Evolutionary conservation across 2,797 vertebrate genomes (phyloP).

Genomic region (Manis crassicaudata): DNA sequence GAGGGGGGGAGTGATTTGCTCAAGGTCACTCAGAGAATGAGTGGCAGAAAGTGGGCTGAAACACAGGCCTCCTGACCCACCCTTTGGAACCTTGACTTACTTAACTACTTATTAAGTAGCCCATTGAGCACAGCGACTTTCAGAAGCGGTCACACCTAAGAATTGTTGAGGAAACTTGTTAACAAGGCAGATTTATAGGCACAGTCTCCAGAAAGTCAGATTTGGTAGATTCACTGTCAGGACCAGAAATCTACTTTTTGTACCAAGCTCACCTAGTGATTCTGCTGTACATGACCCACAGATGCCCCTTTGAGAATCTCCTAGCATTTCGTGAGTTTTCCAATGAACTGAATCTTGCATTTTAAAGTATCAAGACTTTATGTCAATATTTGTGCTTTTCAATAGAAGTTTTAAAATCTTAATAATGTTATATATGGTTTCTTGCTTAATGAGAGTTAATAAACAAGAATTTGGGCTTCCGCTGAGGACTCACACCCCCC

Average conservation of each 20-base stretch:
- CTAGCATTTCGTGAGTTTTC: background rate
- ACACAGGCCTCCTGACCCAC: background rate
- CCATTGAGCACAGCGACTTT: background rate
- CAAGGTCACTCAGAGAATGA: background rate
- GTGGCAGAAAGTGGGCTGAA: background rate
- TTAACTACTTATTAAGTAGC: background rate
- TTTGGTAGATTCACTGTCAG: background rate
- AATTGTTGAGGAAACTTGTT: background rate
- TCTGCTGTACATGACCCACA: fast-evolving
- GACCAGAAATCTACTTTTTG: background rate
- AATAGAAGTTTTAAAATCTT: background rate
- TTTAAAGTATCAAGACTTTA: background rate
- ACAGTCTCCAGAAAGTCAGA: background rate
- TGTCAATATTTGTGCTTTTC: background rate
- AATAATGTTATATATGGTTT: background rate
- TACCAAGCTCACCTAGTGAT: background rate
- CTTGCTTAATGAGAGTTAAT: background rate
- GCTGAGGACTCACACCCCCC: background rate
- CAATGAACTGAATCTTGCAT: background rate
- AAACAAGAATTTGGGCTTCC: background rate
- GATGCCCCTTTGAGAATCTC: background rate
- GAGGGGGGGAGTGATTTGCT: background rate
- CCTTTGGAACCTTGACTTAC: background rate
- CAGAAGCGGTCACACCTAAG: background rate
- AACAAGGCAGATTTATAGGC: background rate